phyloP scores from a whole-genome alignment of 64 coral and sea anemone genomes.

The Montipora cactus region DNA sequence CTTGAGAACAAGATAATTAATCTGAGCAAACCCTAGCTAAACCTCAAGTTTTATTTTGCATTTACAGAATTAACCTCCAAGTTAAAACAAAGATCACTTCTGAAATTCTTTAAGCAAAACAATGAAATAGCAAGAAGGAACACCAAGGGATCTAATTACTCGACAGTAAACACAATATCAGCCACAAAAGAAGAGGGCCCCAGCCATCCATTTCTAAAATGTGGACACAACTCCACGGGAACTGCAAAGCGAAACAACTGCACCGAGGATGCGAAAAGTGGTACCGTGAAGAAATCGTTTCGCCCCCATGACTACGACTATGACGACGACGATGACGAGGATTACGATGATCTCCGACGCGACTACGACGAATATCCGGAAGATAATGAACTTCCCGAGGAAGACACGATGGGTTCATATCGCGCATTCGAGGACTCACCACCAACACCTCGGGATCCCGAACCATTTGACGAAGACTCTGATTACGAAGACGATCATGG shows the following conservation, averaged over 20 bases:
- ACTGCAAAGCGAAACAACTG: not conserved
- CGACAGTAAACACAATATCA: not conserved
- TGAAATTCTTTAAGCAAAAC: slow-evolving; percentile 36
- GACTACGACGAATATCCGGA: slow-evolving; percentile 8
- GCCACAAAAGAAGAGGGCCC: not conserved
- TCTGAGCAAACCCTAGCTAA: not conserved
- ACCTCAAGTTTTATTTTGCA: not conserved
- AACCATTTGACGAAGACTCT: not conserved
- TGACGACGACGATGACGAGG: slow-evolving; percentile 43
- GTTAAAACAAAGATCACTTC: not conserved
- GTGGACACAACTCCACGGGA: not conserved
- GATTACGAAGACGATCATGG: not conserved
- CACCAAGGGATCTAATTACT: not conserved
- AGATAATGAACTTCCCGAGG: slow-evolving; percentile 21
- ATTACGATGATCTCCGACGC: slow-evolving; percentile 10
- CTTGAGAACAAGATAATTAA: not conserved
- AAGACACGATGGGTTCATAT: slow-evolving; percentile 13
- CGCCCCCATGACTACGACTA: slow-evolving; percentile 17
- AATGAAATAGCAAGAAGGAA: not conserved
- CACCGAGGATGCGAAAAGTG: not conserved
- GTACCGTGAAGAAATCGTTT: slow-evolving; percentile 36
- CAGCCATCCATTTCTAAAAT: not conserved
- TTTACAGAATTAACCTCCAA: not conserved
- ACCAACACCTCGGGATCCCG: slow-evolving; percentile 3
- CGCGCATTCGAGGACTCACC: not conserved